phyloP scores from a whole-genome alignment of 2,888 invertebrate species.

The Cryptocheilus praepositus region DNA sequence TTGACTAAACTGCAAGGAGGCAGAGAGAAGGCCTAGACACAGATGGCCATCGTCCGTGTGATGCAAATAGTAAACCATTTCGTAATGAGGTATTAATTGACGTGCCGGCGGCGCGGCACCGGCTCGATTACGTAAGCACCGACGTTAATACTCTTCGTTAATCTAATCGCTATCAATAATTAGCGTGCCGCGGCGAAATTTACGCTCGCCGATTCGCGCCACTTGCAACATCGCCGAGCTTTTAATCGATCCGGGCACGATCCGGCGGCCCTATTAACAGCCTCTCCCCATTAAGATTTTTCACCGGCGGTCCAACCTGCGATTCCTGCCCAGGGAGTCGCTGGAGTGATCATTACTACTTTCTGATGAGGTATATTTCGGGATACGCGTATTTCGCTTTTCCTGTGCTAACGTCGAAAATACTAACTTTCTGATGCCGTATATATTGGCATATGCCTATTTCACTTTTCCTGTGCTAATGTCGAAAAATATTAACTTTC shows the following conservation, averaged over 20 bases:
- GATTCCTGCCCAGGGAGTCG: no score
- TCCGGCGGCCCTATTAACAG: no score
- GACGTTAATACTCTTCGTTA: conserved; percentile 32
- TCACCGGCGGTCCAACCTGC: no score
- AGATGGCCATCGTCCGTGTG: conserved; percentile 61
- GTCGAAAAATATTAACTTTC: no score
- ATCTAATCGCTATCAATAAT: conserved; percentile 32
- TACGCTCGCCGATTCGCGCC: conserved; percentile 13
- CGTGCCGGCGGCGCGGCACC: conserved; percentile 37
- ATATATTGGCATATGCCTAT: no score
- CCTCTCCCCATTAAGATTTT: no score
- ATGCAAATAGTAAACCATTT: conserved; percentile 64
- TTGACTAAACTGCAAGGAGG: conserved; percentile 41
- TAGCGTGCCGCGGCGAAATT: conserved; percentile 27
- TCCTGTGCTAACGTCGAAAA: no score
- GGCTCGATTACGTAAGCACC: conserved; percentile 42
- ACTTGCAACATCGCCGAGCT: conserved; percentile 8
- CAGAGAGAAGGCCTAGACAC: conserved; percentile 60
- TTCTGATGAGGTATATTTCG: no score
- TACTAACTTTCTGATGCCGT: no score
- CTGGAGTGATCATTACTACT: no score
- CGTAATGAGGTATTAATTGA: conserved; percentile 62
- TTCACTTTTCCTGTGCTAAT: no score
- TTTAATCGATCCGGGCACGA: conserved; percentile 2
- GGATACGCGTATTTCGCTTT: no score